Conservation (phyloP, 2,888 invertebrate genomes). For the Drosophila bunnanda region DNA sequence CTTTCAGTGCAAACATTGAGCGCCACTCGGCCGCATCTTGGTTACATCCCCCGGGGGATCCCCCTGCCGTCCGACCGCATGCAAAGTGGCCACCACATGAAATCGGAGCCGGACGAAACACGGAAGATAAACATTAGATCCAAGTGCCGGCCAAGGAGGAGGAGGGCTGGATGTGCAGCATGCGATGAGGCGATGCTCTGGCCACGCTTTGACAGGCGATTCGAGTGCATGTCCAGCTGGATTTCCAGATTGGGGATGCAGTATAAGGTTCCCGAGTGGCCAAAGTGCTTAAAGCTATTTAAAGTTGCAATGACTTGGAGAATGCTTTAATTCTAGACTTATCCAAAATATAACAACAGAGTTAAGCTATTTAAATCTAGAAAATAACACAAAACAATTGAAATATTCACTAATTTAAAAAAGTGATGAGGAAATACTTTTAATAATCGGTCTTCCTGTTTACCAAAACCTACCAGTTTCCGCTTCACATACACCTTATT, state of each 20-base stretch:
- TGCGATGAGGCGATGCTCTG: slow-evolving; percentile 54
- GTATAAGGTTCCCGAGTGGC: neutral
- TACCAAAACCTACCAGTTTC: neutral
- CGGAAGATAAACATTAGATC: slow-evolving; percentile 73
- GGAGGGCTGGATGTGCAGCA: slow-evolving; percentile 25
- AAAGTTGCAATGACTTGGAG: neutral
- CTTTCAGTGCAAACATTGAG: slow-evolving; percentile 68
- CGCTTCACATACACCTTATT: neutral
- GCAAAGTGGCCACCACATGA: slow-evolving; percentile 43
- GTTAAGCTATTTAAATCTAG: neutral
- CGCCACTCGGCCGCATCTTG: slow-evolving; percentile 72
- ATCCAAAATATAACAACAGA: neutral
- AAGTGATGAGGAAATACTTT: neutral
- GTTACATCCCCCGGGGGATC: slow-evolving; percentile 7
- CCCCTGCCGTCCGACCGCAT: slow-evolving; percentile 4
- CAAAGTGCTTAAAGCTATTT: neutral
- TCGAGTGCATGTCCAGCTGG: slow-evolving; percentile 33
- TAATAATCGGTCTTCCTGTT: neutral
- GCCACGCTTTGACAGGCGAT: slow-evolving; percentile 53
- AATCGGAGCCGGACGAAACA: slow-evolving; percentile 57
- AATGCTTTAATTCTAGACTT: no score
- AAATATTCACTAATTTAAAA: neutral
- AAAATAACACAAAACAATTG: no score
- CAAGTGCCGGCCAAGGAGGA: slow-evolving; percentile 9
- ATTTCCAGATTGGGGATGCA: neutral